These are phyloP conservation scores for Phenacoccus solenopsis DNA, from an alignment of 1,140 invertebrate species.

Conservation along the genomic window DNA sequence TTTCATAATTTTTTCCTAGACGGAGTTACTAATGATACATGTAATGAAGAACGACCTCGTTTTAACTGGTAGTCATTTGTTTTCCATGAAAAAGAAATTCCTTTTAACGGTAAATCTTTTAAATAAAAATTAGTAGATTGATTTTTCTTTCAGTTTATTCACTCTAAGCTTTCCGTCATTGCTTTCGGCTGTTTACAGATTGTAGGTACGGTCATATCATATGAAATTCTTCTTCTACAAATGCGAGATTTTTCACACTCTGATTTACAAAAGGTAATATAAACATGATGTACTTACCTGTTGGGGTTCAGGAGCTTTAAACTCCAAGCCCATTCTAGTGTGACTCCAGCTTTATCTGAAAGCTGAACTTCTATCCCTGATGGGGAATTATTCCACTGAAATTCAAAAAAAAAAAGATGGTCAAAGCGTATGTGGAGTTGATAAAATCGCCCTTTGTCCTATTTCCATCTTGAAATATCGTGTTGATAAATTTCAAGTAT, in stretches of 20 bases:
- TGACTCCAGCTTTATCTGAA: neutral
- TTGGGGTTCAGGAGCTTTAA: neutral
- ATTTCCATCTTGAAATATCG: no score
- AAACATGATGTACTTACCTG: neutral
- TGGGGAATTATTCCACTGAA: neutral
- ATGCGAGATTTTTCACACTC: conserved; percentile 18
- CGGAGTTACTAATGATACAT: conserved; percentile 22
- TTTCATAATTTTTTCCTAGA: conserved; percentile 12
- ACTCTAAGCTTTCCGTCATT: neutral
- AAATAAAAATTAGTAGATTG: no score
- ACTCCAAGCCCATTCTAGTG: neutral
- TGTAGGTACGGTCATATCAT: conserved; percentile 23
- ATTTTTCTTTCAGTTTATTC: neutral
- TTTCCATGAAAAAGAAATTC: conserved; percentile 24
- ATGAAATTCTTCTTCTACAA: conserved; percentile 23
- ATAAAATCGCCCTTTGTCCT: no score
- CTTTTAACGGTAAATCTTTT: conserved; percentile 23
- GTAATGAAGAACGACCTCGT: conserved; percentile 19
- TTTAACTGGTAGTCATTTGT: conserved; percentile 24
- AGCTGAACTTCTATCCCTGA: neutral
- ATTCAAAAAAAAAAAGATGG: neutral
- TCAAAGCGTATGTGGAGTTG: no score
- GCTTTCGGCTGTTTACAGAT: conserved; percentile 20
- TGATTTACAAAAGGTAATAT: neutral
- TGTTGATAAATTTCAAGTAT: no score